Conservation (phyloP, 2,797 vertebrate genomes). For the Carcharodon carcharias region DNA sequence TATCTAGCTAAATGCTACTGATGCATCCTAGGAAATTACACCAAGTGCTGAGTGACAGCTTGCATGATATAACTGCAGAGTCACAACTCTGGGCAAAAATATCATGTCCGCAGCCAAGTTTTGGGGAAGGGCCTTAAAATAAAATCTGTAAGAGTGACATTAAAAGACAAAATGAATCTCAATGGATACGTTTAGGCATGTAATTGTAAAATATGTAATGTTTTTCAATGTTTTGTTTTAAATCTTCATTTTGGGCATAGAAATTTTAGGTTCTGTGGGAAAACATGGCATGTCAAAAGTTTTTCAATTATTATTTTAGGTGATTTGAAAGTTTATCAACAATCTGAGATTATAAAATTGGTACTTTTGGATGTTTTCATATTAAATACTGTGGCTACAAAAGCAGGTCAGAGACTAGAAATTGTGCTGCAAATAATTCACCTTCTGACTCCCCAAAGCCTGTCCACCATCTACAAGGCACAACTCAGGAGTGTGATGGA, state of each 20-base stretch:
- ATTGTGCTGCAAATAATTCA: no score
- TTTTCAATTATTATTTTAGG: not conserved
- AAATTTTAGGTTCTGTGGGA: not conserved
- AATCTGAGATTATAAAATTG: not conserved
- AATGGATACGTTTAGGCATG: not conserved
- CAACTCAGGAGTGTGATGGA: no score
- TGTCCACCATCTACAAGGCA: no score
- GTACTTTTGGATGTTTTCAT: not conserved
- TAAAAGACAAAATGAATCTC: not conserved
- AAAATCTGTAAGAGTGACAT: not conserved
- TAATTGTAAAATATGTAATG: not conserved
- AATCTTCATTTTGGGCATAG: not conserved
- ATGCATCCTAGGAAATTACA: not conserved
- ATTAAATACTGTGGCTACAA: no score
- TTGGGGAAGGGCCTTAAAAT: not conserved
- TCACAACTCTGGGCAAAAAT: not conserved
- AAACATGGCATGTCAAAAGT: not conserved
- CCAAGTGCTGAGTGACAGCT: not conserved
- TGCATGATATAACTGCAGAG: not conserved
- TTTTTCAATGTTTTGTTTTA: not conserved
- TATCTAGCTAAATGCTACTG: not conserved
- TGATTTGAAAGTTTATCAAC: not conserved
- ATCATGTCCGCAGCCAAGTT: not conserved
- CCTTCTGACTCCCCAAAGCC: no score
- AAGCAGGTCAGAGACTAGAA: no score